A percentile compares a stretch with the other conserved stretches of the same genome.
phyloP scores from a whole-genome alignment of 2,113 vertebrate species.

The Cebus imitator region DNA sequence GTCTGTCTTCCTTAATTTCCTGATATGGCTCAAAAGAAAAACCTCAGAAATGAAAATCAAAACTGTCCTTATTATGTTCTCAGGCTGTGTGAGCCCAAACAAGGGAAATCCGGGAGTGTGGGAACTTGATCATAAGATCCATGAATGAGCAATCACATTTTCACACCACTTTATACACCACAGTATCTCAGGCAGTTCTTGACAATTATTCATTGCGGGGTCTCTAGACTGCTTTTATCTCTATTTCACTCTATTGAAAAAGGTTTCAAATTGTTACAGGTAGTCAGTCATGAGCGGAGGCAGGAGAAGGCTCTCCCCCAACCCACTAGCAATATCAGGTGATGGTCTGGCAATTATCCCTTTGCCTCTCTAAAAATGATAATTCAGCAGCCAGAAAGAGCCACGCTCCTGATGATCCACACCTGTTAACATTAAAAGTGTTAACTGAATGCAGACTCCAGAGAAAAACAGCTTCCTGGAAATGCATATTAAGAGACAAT shows the following conservation, averaged over 20 bases:
- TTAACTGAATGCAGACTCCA: too few relatives aligned
- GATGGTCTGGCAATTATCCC: too few relatives aligned
- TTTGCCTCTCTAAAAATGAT: too few relatives aligned
- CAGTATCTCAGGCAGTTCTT: neutral
- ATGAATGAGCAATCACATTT: neutral
- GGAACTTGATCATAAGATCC: neutral
- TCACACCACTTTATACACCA: neutral
- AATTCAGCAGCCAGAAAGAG: too few relatives aligned
- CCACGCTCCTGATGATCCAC: too few relatives aligned
- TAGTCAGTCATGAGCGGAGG: too few relatives aligned
- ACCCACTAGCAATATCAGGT: too few relatives aligned
- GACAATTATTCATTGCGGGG: neutral
- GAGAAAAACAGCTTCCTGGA: too few relatives aligned
- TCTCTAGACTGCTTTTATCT: slow-evolving; percentile 22
- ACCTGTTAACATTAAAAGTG: too few relatives aligned
- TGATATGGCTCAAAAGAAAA: neutral
- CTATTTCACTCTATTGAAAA: neutral
- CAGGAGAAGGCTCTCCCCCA: too few relatives aligned
- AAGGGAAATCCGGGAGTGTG: neutral
- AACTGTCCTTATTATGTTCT: neutral
- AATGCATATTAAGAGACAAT: too few relatives aligned
- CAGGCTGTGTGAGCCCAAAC: neutral
- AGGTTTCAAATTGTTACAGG: neutral
- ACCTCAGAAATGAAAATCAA: neutral
- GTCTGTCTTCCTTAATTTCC: neutral